phyloP scores from a whole-genome alignment of 2,113 vertebrate genomes.

The Synchiropus splendidus region DNA sequence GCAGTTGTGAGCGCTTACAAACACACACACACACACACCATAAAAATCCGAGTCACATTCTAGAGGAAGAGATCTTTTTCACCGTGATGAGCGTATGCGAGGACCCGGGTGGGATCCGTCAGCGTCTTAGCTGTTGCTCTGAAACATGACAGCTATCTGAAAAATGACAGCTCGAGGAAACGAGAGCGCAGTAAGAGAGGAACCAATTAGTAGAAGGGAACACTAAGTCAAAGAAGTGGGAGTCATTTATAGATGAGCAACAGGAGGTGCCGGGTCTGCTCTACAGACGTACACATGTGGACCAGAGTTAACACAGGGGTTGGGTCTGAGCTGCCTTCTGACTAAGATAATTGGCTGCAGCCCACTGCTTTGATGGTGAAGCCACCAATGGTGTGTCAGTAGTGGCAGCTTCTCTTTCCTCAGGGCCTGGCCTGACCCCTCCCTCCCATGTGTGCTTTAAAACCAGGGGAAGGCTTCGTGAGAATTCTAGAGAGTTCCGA shows the following conservation, averaged over 20 bases:
- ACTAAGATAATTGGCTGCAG: conserved; percentile 21
- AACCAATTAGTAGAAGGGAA: too few species aligned
- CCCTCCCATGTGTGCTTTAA: conserved; percentile 32
- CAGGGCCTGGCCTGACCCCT: conserved; percentile 8
- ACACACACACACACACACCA: conserved; percentile 8
- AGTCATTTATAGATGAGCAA: background rate
- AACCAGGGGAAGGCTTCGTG: conserved; percentile 16
- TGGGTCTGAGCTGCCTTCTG: conserved; percentile 1
- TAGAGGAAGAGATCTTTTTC: conserved; percentile 12
- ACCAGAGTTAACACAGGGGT: background rate
- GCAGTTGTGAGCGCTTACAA: conserved; percentile 1
- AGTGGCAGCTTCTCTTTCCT: conserved; percentile 2
- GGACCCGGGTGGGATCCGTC: conserved; percentile 2
- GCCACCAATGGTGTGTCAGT: conserved; percentile 28
- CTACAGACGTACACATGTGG: background rate
- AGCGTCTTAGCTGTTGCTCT: conserved; percentile 6
- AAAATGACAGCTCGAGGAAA: conserved; percentile 14
- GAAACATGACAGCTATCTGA: conserved; percentile 27
- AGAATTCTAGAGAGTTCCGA: conserved; percentile 24
- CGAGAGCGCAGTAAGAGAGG: too few species aligned
- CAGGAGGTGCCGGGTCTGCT: conserved; percentile 4
- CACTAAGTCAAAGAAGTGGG: too few species aligned
- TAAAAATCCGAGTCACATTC: background rate
- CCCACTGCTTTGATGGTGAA: background rate
- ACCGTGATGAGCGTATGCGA: background rate